Evolutionary conservation across 2,113 vertebrate genomes (phyloP), one percentile per base, ranked within the genome.

Genomic region (Camelus bactrianus): DNA sequence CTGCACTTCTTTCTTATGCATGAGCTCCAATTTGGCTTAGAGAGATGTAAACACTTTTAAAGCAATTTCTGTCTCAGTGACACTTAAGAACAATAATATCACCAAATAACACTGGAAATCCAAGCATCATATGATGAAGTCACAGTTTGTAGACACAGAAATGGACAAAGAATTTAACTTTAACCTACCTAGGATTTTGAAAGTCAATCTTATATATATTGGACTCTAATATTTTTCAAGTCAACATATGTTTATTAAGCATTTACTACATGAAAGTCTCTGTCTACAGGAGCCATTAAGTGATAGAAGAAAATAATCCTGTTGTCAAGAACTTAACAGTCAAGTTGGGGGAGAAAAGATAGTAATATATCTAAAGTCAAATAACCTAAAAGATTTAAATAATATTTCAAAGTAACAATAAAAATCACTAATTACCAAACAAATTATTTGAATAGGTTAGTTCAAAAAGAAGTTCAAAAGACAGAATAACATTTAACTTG

Each of bases 381-480:
- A 65, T 84, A 79, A 92, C 6, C 32, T n/a, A 73, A 80, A 50
- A 85, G 8, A n/a, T 30, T 69, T 56, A 90, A 96, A 73, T 91
- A 22, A 50, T 22, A 64, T 69, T 87, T 91, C 64, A 80, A 93
- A 76, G 50, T 42, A 80, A 75, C 38, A 70, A 35, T 35, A 82
- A 93, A 94, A 93, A 35, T 67, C 42, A n/a, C 50, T 48, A 84
- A 91, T 65, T 88, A 77, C 28, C 48, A 86, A 90, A 87, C 75
- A 75, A 79, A 26, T 54, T 58, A 92, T 86, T 86, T 87, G 46
- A 93, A 70, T 64, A 76, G 15, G 1, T 38, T 50, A 91, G 11
- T 62, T 90, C 19, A 38, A 86, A 86, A 50, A 20, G 58, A 89
- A 76, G 32, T 85, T 67, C 58, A 62, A 72, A 70, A 92, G 60